A percentile compares a stretch with the other conserved stretches of the same genome.
These are phyloP conservation scores for Notarius quadriscutis DNA, from an alignment of 2,113 vertebrate species.

Conservation along the genomic window DNA sequence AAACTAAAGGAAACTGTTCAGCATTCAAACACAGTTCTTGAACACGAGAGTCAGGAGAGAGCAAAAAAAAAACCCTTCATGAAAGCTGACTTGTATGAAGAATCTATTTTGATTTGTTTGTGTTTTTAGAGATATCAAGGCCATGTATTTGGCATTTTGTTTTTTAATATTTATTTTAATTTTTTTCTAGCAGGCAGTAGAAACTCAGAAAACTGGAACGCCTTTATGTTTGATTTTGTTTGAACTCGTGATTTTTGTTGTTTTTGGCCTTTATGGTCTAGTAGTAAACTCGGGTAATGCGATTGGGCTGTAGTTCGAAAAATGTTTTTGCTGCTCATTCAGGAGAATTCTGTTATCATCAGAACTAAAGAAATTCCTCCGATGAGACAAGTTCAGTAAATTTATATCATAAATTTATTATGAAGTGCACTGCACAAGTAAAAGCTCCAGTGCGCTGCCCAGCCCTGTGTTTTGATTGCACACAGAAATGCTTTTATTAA, in stretches of 20 bases:
- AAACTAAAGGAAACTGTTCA: conserved; percentile 40
- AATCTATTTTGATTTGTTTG: not conserved
- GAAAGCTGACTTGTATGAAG: conserved; percentile 15
- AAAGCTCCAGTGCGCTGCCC: not conserved
- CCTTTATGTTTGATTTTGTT: conserved; percentile 46
- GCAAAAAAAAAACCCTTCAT: not conserved
- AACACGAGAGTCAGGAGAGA: conserved; percentile 20
- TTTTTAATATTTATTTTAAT: not conserved
- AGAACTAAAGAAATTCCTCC: not conserved
- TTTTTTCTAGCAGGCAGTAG: not conserved
- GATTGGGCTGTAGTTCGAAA: not conserved
- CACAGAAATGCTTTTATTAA: not conserved
- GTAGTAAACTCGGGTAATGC: not conserved
- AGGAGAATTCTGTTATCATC: not conserved
- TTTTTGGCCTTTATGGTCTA: conserved; percentile 39
- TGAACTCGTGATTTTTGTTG: conserved; percentile 54
- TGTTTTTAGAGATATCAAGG: not conserved
- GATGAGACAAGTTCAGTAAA: not conserved
- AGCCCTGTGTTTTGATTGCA: not conserved
- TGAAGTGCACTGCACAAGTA: not conserved
- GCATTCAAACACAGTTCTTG: conserved; percentile 25
- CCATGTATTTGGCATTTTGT: not conserved
- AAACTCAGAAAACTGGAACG: conserved; percentile 23
- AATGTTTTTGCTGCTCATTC: not conserved
- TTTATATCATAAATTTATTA: not conserved